These are phyloP conservation scores for Eutolmus rufibarbis DNA, from an alignment of 2,888 invertebrate genomes.

Conservation along the genomic window DNA sequence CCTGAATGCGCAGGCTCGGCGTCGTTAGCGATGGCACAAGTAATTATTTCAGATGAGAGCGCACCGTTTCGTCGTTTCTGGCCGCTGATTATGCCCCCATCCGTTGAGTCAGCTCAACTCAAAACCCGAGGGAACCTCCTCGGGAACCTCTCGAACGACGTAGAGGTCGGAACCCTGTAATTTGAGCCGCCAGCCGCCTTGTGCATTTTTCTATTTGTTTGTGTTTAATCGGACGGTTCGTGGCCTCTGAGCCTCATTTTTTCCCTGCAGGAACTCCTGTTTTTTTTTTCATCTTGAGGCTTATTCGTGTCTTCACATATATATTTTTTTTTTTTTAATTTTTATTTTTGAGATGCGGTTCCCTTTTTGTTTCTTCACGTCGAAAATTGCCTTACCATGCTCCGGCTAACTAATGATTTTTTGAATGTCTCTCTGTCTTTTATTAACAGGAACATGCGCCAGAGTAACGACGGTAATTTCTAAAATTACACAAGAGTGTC, in stretches of 20 bases:
- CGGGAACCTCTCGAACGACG: not conserved
- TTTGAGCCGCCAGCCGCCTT: slow-evolving; percentile 16
- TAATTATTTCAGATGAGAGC: slow-evolving; percentile 39
- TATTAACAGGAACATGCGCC: slow-evolving; percentile 15
- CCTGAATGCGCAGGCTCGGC: slow-evolving; percentile 13
- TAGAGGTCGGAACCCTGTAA: slow-evolving; percentile 14
- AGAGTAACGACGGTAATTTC: slow-evolving; percentile 15
- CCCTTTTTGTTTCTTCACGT: not conserved
- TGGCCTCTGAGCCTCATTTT: not conserved
- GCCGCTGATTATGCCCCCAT: slow-evolving; percentile 22
- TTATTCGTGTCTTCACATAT: not conserved
- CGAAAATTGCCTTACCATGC: slow-evolving; percentile 12
- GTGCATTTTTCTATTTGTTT: slow-evolving; percentile 22
- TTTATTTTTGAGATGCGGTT: not conserved
- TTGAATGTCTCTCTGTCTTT: slow-evolving; percentile 19
- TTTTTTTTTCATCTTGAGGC: not conserved
- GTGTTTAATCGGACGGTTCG: not conserved
- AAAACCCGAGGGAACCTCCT: not conserved
- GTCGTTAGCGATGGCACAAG: slow-evolving; percentile 25
- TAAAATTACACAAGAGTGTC: slow-evolving; percentile 16
- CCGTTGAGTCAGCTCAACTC: not conserved
- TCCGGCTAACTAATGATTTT: slow-evolving; percentile 11
- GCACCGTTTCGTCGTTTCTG: not conserved
- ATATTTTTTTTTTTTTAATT: not conserved
- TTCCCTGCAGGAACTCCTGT: not conserved